Evolutionary conservation across 2,888 invertebrate genomes (phyloP), one percentile per base, ranked within the genome.

Genomic region (Mimumesa dahlbomi): DNA sequence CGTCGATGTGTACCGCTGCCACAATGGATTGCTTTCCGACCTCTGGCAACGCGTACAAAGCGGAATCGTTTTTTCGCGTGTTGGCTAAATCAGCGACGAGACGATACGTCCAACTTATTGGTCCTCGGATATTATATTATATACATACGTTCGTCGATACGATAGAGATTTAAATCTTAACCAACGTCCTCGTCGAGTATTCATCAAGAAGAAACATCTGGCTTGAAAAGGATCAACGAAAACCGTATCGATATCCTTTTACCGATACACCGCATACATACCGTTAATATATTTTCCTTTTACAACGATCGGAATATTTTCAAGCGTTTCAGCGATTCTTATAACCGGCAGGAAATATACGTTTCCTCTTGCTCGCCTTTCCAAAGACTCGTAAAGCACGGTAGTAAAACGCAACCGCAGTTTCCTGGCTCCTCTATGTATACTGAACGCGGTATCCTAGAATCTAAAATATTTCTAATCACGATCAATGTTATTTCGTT

Each of bases 231-330:
- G 9, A 25, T 40, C 52, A 48, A n/a, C n/a, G 11, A 40, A 38
- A 36, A 25, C 29, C 16, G 63, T 63, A 71, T 71, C 71, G 50
- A 71, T 71, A 71, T 70, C 70, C 70, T 63, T 57, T 70, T 64
- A 63, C 36, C 38, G 63, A 63, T 57, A 57, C 48, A n/a, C 25
- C 52, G 42, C 63, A 71, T 70, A 58, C 57, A 71, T 25, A 25
- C 64, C 71, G 70, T 70, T 71, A 70, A 71, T 71, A 71, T 70
- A 63, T 31, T 46, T 25, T 36, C 48, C 36, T 40, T 46, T 42
- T 31, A 21, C 7, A n/a, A 18, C 31, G n/a, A 53, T 45, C 54
- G 38, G 54, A 54, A 70, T 59, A 61, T 54, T 50, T 56, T 18
- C 13, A 7, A 25, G 38, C 48, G 62, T 70, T 40, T 69, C 54